Percentiles rank a stretch among this genome's conserved stretches.
These are phyloP conservation scores for Aricia artaxerxes DNA, from an alignment of 2,888 invertebrate genomes.

Conservation along the genomic window DNA sequence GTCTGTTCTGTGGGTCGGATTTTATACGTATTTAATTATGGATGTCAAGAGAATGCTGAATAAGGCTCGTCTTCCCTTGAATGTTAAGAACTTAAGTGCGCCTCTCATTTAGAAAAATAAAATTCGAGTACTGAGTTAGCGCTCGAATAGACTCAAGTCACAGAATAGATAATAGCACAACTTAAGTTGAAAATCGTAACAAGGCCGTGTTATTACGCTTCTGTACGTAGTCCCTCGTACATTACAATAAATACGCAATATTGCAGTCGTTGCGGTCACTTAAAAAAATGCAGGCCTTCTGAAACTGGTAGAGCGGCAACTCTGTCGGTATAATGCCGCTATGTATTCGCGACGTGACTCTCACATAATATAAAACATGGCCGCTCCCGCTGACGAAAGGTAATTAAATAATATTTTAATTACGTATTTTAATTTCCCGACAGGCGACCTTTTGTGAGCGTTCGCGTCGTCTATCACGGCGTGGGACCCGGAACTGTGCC, in stretches of 20 bases:
- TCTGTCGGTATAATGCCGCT: background rate
- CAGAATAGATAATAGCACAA: too few species aligned
- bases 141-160: background rate
- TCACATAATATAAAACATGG: background rate
- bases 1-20: background rate
- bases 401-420: slow-evolving; percentile 18
- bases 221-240: background rate
- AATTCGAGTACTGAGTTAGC: background rate
- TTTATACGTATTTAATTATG: slow-evolving; percentile 3
- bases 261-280: too few species aligned
- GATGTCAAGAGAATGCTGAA: slow-evolving; percentile 9
- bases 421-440: slow-evolving; percentile 19
- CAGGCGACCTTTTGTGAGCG: background rate
- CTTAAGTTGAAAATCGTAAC: background rate
- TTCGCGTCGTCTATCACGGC: background rate
- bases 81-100: background rate
- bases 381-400: background rate
- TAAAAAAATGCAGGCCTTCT: background rate
- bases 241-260: too few species aligned
- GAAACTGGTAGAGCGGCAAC: background rate
- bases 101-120: background rate
- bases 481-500: slow-evolving; percentile 5
- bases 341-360: background rate
- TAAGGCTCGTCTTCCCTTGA: background rate
- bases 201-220: background rate